phyloP scores from a whole-genome alignment of 2,888 invertebrate genomes.

The Noctua fimbriata region DNA sequence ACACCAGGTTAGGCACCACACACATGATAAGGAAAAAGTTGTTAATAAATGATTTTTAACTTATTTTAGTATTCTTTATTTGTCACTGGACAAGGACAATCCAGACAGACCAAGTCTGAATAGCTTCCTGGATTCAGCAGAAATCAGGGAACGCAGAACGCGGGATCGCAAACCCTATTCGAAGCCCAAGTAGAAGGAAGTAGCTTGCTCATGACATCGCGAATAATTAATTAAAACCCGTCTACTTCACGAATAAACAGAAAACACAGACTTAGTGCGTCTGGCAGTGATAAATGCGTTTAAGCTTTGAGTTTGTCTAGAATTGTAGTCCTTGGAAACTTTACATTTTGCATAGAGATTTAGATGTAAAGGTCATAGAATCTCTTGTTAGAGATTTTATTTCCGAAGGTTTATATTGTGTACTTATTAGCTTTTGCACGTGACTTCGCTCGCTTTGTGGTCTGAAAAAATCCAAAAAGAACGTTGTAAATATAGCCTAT shows the following conservation, averaged over 20 bases:
- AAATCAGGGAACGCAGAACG: background rate
- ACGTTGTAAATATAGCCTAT: too few relatives aligned
- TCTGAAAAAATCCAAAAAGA: too few relatives aligned
- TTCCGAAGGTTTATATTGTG: too few relatives aligned
- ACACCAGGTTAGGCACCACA: too few relatives aligned
- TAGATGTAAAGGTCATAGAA: too few relatives aligned
- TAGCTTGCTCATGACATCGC: background rate
- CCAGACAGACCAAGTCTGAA: background rate
- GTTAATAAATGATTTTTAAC: too few relatives aligned
- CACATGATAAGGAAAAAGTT: too few relatives aligned
- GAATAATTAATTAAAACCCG: slow-evolving; percentile 46
- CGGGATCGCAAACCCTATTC: background rate
- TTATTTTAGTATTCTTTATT: background rate
- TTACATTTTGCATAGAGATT: background rate
- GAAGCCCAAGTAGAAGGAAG: background rate
- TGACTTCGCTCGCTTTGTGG: too few relatives aligned
- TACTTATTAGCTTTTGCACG: too few relatives aligned
- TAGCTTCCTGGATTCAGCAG: background rate
- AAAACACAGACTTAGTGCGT: slow-evolving; percentile 16
- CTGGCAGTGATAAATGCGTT: slow-evolving; percentile 39
- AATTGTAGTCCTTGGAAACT: background rate
- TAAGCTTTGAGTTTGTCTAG: background rate
- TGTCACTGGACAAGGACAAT: background rate
- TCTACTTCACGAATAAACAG: background rate
- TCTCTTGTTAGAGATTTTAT: too few relatives aligned